phyloP scores from a whole-genome alignment of 2,113 vertebrate species.

The Lipotes vexillifer region DNA sequence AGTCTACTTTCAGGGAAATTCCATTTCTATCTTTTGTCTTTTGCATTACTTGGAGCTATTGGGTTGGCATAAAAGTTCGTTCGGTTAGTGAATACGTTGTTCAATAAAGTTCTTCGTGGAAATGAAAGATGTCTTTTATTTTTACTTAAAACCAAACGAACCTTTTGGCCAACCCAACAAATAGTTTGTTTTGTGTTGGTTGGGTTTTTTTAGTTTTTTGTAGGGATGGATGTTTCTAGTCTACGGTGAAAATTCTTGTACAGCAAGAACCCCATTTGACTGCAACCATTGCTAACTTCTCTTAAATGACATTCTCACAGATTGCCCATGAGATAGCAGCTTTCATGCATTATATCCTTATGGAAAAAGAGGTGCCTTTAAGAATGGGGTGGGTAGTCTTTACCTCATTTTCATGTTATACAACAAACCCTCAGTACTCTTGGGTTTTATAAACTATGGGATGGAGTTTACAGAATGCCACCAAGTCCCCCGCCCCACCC shows the following conservation, averaged over 20 bases:
- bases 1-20: background rate
- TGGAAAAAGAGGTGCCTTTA: background rate
- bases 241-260: background rate
- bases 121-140: too few species aligned
- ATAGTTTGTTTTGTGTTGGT: background rate
- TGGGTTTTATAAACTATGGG: background rate
- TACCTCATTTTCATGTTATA: background rate
- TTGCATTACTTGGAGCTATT: background rate
- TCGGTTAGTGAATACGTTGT: too few species aligned
- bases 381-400: background rate
- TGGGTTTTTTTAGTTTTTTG: background rate
- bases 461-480: background rate
- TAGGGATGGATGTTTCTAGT: background rate
- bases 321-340: background rate
- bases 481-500: background rate
- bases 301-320: background rate
- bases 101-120: too few species aligned
- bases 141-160: too few species aligned
- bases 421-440: background rate
- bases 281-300: background rate
- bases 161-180: background rate
- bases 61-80: too few species aligned
- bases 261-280: background rate
- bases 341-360: background rate
- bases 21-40: background rate